phyloP scores from a whole-genome alignment of 2,113 vertebrate species.

The Callipepla californica region DNA sequence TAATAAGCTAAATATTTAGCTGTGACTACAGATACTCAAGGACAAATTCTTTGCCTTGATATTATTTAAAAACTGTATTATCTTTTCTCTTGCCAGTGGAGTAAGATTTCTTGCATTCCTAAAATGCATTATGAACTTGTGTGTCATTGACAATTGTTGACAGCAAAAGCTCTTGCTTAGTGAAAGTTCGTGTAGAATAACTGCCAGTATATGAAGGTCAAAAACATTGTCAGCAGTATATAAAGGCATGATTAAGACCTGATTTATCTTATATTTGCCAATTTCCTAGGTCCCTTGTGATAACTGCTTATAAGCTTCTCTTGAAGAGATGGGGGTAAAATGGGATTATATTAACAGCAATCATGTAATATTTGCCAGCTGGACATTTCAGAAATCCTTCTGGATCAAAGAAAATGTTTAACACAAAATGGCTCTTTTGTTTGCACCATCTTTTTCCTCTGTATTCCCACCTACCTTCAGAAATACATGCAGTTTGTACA shows the following conservation, averaged over 20 bases:
- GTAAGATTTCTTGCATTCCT: not conserved
- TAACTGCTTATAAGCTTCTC: not conserved
- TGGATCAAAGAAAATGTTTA: not conserved
- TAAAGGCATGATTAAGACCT: not conserved
- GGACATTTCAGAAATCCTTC: constrained; percentile 7
- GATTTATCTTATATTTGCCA: constrained; percentile 11
- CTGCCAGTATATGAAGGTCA: not conserved
- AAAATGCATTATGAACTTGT: not conserved
- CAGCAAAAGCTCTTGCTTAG: not conserved
- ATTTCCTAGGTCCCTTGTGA: not conserved
- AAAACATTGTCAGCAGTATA: not conserved
- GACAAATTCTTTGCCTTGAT: not conserved
- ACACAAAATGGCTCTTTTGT: not conserved
- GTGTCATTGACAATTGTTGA: not conserved
- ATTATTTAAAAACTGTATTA: not conserved
- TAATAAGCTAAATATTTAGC: not conserved
- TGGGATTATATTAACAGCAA: not conserved
- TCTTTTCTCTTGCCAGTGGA: not conserved
- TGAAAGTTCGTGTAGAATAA: not conserved
- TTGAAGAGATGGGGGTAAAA: constrained; percentile 10
- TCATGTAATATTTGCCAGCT: not conserved
- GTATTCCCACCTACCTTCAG: not conserved
- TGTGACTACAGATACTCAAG: not conserved
- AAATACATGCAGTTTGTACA: not conserved
- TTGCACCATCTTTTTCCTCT: not conserved